A percentile compares a stretch with the other conserved stretches of the same genome.
These are phyloP conservation scores for Calyptomena viridis DNA, from an alignment of 2,113 vertebrate genomes.

Conservation along the genomic window DNA sequence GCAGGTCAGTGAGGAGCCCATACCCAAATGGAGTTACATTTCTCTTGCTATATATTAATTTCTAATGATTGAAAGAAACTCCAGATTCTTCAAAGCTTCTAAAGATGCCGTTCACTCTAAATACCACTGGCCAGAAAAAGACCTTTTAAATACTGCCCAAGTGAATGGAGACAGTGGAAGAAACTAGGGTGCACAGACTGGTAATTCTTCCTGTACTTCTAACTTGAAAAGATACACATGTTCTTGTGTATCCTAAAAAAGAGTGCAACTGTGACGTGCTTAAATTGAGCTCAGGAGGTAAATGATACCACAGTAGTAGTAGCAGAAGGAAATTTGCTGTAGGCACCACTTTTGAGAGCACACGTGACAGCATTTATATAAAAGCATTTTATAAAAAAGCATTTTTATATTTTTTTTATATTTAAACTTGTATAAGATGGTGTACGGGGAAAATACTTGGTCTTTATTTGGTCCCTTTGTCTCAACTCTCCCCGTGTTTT, in stretches of 20 bases:
- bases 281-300: background rate
- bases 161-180: background rate
- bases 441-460: background rate
- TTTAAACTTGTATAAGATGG: background rate
- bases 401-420: background rate
- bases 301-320: background rate
- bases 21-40: background rate
- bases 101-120: background rate
- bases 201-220: background rate
- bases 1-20: background rate
- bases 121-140: background rate
- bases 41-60: fast-evolving
- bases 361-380: background rate
- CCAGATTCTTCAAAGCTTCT: background rate
- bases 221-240: background rate
- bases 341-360: background rate
- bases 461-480: background rate
- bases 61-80: background rate
- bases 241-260: background rate
- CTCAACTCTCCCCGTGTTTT: background rate
- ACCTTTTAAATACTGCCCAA: background rate
- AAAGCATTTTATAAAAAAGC: background rate
- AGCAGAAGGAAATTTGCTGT: background rate
- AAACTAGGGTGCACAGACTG: fast-evolving
- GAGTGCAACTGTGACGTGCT: background rate